Base-by-base conservation (phyloP, 2,888 invertebrate species). In the Drosophila paramelanica region DNA sequence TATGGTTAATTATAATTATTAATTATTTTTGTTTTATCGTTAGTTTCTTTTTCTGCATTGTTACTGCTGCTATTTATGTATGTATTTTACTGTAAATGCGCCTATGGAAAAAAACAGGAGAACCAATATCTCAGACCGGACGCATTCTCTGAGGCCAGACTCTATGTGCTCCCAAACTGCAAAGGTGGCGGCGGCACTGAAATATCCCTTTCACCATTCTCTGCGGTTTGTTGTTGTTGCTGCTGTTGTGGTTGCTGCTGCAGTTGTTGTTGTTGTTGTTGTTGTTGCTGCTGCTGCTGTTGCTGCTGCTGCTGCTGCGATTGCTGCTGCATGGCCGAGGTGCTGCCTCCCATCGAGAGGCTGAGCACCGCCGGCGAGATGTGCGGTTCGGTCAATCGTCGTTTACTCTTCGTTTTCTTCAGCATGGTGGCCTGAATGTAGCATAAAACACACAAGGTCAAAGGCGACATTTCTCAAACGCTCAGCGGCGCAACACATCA, bases 391-490 rank as follows among this genome's bases (percentile, higher is more conserved):
- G 96, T 96, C 92, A 97, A 96, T 90, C 97, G 96, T 93, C 98
- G 96, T 94, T 98, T 98, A 95, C 98, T 98, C 95, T 99, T 99
- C 94, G 96, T 96, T 96, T 99, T 99, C 96, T 99, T 99, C 95
- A 99, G 95, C 99, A 99, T 99, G 94, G 99, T 99, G 93, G 99
- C 99, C 99, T 99, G 95, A 84, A 88, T 89, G 75, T 83, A 88
- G 75, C 85, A 81, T 81, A 81, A 72, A 83, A 86, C 72, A 87
- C 83, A 84, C 67, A 78, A 70, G 58, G 81, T 85, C 89, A 86
- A 70, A 78, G 70, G 64, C 68, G 72, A 73, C 76, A 84, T 59
- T 66, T 50, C 71, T 57, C 49, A 65, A 65, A 39, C 31, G 31
- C 58, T 66, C 31, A 51, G 52, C 39, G 39, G 45, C 55, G 45